phyloP scores from a whole-genome alignment of 1,140 invertebrate genomes.

The Lordiphosa clarofinis region DNA sequence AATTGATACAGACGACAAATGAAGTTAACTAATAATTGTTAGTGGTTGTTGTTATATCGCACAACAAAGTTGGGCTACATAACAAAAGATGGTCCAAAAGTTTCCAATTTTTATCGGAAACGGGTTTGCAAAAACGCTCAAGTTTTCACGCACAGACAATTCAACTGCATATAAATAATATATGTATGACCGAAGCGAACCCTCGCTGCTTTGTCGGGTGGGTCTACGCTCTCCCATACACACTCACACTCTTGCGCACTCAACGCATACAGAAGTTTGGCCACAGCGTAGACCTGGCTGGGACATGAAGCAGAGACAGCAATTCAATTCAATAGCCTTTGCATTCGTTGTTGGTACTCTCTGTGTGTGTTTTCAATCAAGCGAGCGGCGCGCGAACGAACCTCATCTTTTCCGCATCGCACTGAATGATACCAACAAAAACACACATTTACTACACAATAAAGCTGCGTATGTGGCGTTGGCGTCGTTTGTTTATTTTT shows the following conservation, averaged over 20 bases:
- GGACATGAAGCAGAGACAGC: conserved; percentile 69
- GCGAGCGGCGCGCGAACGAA: conserved; percentile 75
- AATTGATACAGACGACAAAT: no score
- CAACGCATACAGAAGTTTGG: conserved; percentile 65
- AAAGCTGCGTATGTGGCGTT: conserved; percentile 65
- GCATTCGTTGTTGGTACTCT: conserved; percentile 79
- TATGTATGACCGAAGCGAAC: no score
- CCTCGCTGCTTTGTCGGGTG: no score
- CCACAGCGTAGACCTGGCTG: conserved; percentile 42
- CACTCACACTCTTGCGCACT: conserved; percentile 54
- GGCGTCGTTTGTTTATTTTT: conserved; percentile 75
- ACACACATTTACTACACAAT: conserved; percentile 64
- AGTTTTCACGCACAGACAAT: no score
- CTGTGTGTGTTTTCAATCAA: conserved; percentile 79
- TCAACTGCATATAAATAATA: no score
- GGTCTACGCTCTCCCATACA: conserved; percentile 14
- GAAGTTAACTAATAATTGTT: no score
- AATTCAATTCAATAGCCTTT: conserved; percentile 79
- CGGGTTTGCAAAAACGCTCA: no score
- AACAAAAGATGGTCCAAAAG: no score
- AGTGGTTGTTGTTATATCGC: no score
- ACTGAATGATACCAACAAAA: conserved; percentile 64
- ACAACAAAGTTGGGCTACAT: no score
- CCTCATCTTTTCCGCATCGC: conserved; percentile 71
- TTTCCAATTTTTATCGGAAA: no score